Evolutionary conservation across 2,797 vertebrate genomes (phyloP), one percentile per base, ranked within the genome.

Genomic region (Bufotes viridis): DNA sequence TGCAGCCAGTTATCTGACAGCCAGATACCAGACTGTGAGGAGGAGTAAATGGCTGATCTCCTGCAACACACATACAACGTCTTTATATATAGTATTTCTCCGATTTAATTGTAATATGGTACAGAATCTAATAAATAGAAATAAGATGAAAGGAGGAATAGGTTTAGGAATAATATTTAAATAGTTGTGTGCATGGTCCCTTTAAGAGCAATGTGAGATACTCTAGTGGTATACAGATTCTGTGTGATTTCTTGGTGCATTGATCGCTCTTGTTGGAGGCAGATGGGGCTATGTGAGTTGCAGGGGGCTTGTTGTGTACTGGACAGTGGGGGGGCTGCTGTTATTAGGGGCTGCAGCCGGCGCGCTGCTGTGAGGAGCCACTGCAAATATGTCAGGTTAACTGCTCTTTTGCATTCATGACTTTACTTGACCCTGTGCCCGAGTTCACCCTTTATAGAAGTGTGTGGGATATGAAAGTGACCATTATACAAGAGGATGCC

Each of bases 331-430:
- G 84, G 88, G 57, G 61, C 70, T 86, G 70, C 65, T 89, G 72
- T 89, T 89, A 81, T 86, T 84, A 86, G 75, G 81, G 82, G 65
- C 82, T 70, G 29, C 15, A 83, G 87, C 70, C 75, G 58, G 78
- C 65, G 24, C 76, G 51, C 88, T 51, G 72, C 79, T 82, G 84
- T 86, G 84, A 17, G 24, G 49, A 86, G 87, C 78, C 83, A 82
- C 57, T 14, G 53, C 74, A 81, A 85, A 86, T 85, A 82, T 85
- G 83, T 78, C 60, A 57, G 83, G 87, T 89, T 89, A 89, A 89
- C 76, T 89, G 87, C 81, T 67, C 80, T 78, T 74, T 82, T 89
- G 29, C 79, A 78, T 89, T 89, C 79, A 82, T 86, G 70, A 75
- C 82, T 85, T 81, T 49, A 26, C 22, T 8, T 88, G 78, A 89